Conservation (phyloP, 2,113 vertebrate genomes). For the Machaerirhynchus nigripectus region DNA sequence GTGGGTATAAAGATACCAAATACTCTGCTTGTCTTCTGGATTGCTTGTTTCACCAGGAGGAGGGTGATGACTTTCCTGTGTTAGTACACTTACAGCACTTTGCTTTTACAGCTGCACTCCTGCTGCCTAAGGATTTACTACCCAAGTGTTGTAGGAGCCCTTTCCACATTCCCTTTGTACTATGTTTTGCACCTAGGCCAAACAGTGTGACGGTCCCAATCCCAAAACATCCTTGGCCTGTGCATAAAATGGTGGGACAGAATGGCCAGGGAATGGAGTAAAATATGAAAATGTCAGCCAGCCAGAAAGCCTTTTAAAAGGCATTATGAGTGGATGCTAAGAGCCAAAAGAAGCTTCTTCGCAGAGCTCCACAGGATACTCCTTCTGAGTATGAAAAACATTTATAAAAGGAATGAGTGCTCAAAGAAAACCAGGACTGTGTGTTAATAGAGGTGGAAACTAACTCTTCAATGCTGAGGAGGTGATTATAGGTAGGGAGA, state of each 20-base stretch:
- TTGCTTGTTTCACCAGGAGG: neutral
- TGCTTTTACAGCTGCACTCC: neutral
- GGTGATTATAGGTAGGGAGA: neutral
- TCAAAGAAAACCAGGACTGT: neutral
- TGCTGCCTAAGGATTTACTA: neutral
- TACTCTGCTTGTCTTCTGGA: neutral
- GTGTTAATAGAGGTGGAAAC: neutral
- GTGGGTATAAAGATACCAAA: neutral
- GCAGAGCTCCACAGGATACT: neutral
- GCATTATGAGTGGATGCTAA: neutral
- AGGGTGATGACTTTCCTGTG: neutral
- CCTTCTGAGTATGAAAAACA: neutral
- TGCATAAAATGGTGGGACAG: neutral
- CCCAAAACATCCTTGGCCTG: neutral
- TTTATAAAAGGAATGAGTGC: neutral
- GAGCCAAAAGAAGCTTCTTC: neutral
- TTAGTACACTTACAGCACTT: neutral
- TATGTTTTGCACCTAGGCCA: neutral
- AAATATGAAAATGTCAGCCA: neutral
- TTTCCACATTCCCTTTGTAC: neutral
- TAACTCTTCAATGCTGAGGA: neutral
- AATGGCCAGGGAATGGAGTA: neutral
- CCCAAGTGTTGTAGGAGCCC: neutral
- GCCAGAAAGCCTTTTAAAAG: neutral
- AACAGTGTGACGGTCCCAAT: neutral